phyloP scores from a whole-genome alignment of 2,888 invertebrate genomes.

The Timandra comae region DNA sequence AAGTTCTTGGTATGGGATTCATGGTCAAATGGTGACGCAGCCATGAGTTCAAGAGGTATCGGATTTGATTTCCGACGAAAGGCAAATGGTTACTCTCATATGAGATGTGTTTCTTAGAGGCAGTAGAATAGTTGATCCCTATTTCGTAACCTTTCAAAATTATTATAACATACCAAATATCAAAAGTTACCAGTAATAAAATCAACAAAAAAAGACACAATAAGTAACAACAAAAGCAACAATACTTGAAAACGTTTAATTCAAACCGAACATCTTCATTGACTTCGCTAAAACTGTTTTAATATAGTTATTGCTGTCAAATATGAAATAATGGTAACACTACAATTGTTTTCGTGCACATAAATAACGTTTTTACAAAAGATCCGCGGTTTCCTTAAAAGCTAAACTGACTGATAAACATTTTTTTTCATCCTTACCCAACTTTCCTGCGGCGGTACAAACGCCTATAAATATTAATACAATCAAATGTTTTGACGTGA shows the following conservation, averaged over 20 bases:
- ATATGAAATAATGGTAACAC: constrained; percentile 72
- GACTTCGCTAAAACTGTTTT: constrained; percentile 47
- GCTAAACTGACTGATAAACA: constrained; percentile 74
- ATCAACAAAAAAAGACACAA: constrained; percentile 15
- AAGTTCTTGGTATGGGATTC: too few species aligned
- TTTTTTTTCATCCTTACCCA: constrained; percentile 61
- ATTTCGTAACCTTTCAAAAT: too few species aligned
- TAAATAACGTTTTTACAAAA: constrained; percentile 74
- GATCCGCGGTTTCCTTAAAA: constrained; percentile 76
- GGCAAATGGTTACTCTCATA: too few species aligned
- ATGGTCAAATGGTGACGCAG: too few species aligned
- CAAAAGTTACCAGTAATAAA: too few species aligned
- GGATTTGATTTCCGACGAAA: too few species aligned
- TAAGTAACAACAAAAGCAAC: constrained; percentile 18
- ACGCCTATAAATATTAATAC: constrained; percentile 75
- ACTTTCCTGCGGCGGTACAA: constrained; percentile 70
- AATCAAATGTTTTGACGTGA: constrained; percentile 78
- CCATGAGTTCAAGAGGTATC: too few species aligned
- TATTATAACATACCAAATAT: too few species aligned
- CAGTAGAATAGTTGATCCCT: too few species aligned
- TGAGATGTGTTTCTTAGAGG: too few species aligned
- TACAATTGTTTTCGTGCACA: constrained; percentile 72
- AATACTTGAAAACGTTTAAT: constrained; percentile 35
- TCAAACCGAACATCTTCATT: constrained; percentile 61
- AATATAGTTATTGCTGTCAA: constrained; percentile 73